These are phyloP conservation scores for Diarsia brunnea DNA, from an alignment of 2,888 invertebrate genomes.

Conservation along the genomic window DNA sequence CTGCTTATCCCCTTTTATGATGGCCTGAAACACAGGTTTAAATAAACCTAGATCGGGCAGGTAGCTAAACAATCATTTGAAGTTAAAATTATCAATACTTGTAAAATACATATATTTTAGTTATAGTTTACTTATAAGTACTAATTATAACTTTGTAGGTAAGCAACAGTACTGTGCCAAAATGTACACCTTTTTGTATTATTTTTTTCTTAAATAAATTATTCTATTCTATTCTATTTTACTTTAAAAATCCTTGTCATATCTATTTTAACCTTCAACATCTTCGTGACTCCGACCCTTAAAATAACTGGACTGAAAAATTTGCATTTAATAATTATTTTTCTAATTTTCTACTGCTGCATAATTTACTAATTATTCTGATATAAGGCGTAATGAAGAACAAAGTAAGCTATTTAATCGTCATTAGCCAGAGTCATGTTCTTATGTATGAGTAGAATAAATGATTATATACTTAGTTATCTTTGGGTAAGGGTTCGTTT, in stretches of 20 bases:
- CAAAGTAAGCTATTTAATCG: constrained; percentile 47
- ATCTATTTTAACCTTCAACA: neutral
- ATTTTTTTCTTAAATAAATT: too few species aligned
- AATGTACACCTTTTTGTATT: too few species aligned
- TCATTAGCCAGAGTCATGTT: constrained; percentile 35
- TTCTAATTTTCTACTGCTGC: constrained; percentile 25
- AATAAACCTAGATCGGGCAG: too few species aligned
- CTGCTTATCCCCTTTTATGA: constrained; percentile 1
- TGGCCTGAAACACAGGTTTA: too few species aligned
- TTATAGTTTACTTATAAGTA: too few species aligned
- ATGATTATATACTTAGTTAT: constrained; percentile 34
- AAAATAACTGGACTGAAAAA: neutral
- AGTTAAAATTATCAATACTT: too few species aligned
- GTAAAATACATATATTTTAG: too few species aligned
- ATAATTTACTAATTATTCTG: constrained; percentile 33
- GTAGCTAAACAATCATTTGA: too few species aligned
- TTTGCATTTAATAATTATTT: neutral
- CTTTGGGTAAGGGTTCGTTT: neutral
- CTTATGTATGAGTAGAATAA: constrained; percentile 44
- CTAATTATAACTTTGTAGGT: too few species aligned
- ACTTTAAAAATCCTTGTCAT: neutral
- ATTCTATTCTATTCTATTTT: too few species aligned
- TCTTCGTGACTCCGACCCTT: neutral
- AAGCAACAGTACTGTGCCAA: too few species aligned
- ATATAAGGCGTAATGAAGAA: constrained; percentile 23